Evolutionary conservation across 2,113 vertebrate genomes (phyloP), one percentile per base, ranked within the genome.

Genomic region (Pardalotus punctatus): DNA sequence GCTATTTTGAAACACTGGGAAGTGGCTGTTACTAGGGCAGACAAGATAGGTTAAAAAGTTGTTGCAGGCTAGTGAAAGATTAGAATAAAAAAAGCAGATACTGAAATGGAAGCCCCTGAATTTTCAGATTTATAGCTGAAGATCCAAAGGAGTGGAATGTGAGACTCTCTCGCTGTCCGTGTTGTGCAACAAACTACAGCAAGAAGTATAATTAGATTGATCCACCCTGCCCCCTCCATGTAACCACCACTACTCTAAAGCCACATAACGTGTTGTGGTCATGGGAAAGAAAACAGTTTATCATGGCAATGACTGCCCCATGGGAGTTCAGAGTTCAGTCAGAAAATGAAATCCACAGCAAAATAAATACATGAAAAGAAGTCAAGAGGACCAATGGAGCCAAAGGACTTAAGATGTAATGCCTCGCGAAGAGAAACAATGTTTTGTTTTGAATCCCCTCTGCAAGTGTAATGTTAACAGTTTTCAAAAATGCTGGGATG

Each of bases 221-320:
- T 88, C 14, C 12, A 8, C 28, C 15, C 25, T 29, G 33, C 35
- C 19, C 53, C 6, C 11, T 42, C 76, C 65, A 90, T 81, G 65
- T 67, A 95, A 94, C 81, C 69, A 78, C 70, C 35, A 58, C 89
- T 79, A n/a, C 74, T 83, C 78, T n/a, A 61, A 85, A 89, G 88
- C 95, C 90, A 94, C 94, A 95, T 10, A 94, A 62, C 5, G 4
- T 96, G 83, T 93, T 96, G 93, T 86, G 96, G 93, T 90, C 88
- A 89, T 81, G 86, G 91, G 86, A 96, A 95, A 96, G 95, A 92
- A 95, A 96, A 96, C 86, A 65, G 78, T 93, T 94, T 91, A 94
- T 88, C 90, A 97, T 90, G 76, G 81, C 91, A 95, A 94, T 69
- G 24, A 56, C 42, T 73, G 53, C 81, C 95, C 78, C 90, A 42